Percentiles rank a stretch among this genome's conserved stretches.
Evolutionary conservation across 2,888 invertebrate genomes (phyloP).

Genomic region (Hemaris fuciformis): DNA sequence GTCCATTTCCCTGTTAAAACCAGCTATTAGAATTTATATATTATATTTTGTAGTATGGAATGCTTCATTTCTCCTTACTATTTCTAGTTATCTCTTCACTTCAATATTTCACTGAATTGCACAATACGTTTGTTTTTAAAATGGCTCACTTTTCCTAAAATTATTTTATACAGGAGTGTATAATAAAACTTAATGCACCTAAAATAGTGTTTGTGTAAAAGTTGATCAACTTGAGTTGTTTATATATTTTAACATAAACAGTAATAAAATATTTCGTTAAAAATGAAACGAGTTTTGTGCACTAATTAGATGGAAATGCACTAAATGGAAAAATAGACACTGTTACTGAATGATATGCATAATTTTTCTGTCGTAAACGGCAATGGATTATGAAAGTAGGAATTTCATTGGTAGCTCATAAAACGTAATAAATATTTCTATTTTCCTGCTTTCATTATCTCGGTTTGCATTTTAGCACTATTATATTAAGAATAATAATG

Average conservation of each 20-base stretch:
- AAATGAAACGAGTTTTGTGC: slow-evolving; percentile 46
- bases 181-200: slow-evolving; percentile 62
- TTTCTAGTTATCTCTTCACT: slow-evolving; percentile 76
- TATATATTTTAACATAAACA: slow-evolving; percentile 46
- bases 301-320: slow-evolving; percentile 62
- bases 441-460: slow-evolving; percentile 55
- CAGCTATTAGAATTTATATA: slow-evolving; percentile 76
- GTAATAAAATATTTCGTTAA: slow-evolving; percentile 36
- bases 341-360: slow-evolving; percentile 33
- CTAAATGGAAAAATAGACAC: slow-evolving; percentile 42
- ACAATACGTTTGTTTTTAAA: slow-evolving; percentile 79
- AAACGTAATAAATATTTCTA: slow-evolving; percentile 23
- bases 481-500: slow-evolving; percentile 32
- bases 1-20: slow-evolving; percentile 82
- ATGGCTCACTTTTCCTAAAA: slow-evolving; percentile 81
- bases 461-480: slow-evolving; percentile 43
- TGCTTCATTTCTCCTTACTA: slow-evolving; percentile 79
- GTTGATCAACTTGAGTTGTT: slow-evolving; percentile 42
- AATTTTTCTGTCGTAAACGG: slow-evolving; percentile 29
- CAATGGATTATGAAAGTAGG: slow-evolving; percentile 51
- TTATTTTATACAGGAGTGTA: slow-evolving; percentile 57
- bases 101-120: slow-evolving; percentile 77
- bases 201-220: slow-evolving; percentile 59
- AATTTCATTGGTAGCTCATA: slow-evolving; percentile 23
- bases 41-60: slow-evolving; percentile 78